phyloP scores from a whole-genome alignment of 2,888 invertebrate species.

The Platerodrilus igneus region DNA sequence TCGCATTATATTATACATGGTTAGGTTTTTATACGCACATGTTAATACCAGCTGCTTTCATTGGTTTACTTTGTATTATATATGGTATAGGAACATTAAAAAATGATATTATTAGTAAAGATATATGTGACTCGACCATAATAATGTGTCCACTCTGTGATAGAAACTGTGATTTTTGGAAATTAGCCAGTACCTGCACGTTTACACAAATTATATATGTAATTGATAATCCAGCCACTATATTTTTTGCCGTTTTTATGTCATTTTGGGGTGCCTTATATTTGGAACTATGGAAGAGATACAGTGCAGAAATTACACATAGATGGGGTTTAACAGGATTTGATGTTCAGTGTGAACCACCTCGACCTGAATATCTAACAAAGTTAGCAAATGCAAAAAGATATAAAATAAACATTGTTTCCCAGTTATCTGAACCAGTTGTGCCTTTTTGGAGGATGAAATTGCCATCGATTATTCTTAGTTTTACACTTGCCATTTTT shows the following conservation, averaged over 20 bases:
- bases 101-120: slow-evolving; percentile 50
- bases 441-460: slow-evolving; percentile 74
- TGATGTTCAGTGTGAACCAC: slow-evolving; percentile 69
- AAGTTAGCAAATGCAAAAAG: slow-evolving; percentile 54
- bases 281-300: slow-evolving; percentile 79
- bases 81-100: slow-evolving; percentile 54
- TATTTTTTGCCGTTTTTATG: slow-evolving; percentile 76
- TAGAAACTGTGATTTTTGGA: slow-evolving; percentile 69
- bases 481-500: slow-evolving; percentile 63
- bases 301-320: slow-evolving; percentile 72
- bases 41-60: slow-evolving; percentile 68
- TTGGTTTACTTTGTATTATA: slow-evolving; percentile 63
- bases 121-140: slow-evolving; percentile 58
- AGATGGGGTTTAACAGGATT: slow-evolving; percentile 76
- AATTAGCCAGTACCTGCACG: slow-evolving; percentile 63
- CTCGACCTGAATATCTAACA: slow-evolving; percentile 69
- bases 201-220: slow-evolving; percentile 71
- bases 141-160: slow-evolving; percentile 83
- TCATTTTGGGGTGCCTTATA: slow-evolving; percentile 77
- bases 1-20: slow-evolving; percentile 81
- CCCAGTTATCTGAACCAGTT: slow-evolving; percentile 62
- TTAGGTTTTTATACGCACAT: slow-evolving; percentile 80
- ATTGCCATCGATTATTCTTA: slow-evolving; percentile 65
- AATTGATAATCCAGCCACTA: slow-evolving; percentile 76
- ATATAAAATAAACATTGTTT: slow-evolving; percentile 53